Evolutionary conservation across 2,113 vertebrate genomes (phyloP).

Genomic region (Clarias macrocephalus): DNA sequence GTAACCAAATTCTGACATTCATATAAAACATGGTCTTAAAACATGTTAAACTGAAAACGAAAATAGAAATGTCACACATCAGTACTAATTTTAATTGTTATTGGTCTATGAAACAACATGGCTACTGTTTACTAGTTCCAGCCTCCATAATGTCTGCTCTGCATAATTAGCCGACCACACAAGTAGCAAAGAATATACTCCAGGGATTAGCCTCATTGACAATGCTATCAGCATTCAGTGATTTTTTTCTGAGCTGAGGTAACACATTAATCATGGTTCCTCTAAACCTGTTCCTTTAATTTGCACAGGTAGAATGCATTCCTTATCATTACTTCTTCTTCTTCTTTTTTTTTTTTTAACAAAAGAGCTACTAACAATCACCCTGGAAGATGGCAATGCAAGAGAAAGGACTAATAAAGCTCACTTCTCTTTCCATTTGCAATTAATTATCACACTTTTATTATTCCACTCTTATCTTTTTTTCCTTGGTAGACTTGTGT

Average conservation of each 20-base stretch:
- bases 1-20: neutral
- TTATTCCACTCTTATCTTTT: neutral
- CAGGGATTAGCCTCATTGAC: constrained; percentile 8
- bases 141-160: constrained; percentile 5
- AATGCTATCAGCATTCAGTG: constrained; percentile 26
- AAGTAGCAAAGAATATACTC: neutral
- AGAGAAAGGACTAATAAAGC: constrained; percentile 30
- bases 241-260: constrained; percentile 23
- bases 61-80: neutral
- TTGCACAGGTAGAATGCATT: constrained; percentile 18
- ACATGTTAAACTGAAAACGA: neutral
- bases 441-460: constrained; percentile 19
- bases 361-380: constrained; percentile 37
- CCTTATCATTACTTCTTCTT: constrained; percentile 25
- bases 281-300: constrained; percentile 15
- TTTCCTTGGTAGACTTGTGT: neutral
- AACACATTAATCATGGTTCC: constrained; percentile 41
- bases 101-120: neutral
- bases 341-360: neutral
- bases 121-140: constrained; percentile 38
- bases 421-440: constrained; percentile 19
- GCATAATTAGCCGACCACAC: neutral
- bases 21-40: neutral
- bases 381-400: constrained; percentile 19
- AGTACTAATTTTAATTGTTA: neutral